Percentiles rank a stretch among this genome's conserved stretches.
These are phyloP conservation scores for Pangasius djambal DNA, from an alignment of 2,797 vertebrate species.

Conservation along the genomic window DNA sequence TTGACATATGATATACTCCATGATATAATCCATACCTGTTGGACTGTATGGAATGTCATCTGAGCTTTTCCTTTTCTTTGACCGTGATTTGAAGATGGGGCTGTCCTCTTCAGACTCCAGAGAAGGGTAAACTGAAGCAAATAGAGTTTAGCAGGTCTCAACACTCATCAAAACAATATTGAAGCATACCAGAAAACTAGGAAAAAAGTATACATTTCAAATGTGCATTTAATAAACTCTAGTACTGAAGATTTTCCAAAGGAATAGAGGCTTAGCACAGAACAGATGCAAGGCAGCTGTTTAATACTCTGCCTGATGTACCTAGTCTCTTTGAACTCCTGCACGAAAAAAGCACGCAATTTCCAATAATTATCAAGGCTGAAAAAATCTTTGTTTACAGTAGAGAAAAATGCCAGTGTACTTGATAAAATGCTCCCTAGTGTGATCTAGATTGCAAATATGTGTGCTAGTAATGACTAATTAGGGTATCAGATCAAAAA, in stretches of 20 bases:
- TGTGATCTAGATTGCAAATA: slow-evolving; percentile 59
- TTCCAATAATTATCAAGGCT: slow-evolving; percentile 72
- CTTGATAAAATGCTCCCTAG: slow-evolving; percentile 55
- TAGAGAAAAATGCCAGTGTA: slow-evolving; percentile 58
- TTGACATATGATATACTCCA: not conserved
- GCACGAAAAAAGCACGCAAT: slow-evolving; percentile 62
- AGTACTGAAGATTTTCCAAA: slow-evolving; percentile 54
- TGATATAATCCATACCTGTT: slow-evolving; percentile 80
- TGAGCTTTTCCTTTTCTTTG: slow-evolving; percentile 96
- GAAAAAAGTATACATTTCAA: slow-evolving; percentile 2
- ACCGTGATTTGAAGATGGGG: slow-evolving; percentile 97
- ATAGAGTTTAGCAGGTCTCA: slow-evolving; percentile 9
- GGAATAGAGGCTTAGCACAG: slow-evolving; percentile 48
- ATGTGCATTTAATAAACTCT: slow-evolving; percentile 42
- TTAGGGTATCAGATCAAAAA: slow-evolving; percentile 73
- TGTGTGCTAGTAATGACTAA: slow-evolving; percentile 71
- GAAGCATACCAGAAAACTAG: not conserved
- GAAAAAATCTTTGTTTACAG: slow-evolving; percentile 71
- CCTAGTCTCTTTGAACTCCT: slow-evolving; percentile 58
- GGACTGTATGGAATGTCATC: slow-evolving; percentile 98
- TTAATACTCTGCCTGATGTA: slow-evolving; percentile 51
- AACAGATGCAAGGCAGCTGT: slow-evolving; percentile 75
- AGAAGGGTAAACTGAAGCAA: slow-evolving; percentile 87
- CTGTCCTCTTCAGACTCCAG: slow-evolving; percentile 98
- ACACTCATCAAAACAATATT: slow-evolving; percentile 1